Evolutionary conservation across 2,113 vertebrate species (phyloP).

Genomic region (Bungarus multicinctus): DNA sequence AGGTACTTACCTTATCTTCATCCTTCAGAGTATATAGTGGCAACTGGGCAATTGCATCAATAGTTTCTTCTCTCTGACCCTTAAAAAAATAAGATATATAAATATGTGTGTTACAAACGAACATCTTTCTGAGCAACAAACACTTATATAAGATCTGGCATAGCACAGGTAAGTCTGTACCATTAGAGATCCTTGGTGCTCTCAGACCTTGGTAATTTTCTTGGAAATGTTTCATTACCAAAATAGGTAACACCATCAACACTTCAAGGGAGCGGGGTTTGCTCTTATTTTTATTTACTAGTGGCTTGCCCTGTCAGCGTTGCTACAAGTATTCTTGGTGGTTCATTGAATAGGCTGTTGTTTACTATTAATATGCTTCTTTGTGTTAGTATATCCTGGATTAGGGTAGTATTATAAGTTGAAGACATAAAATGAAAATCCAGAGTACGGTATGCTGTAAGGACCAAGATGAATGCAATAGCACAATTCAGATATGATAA

Average conservation of each 20-base stretch:
- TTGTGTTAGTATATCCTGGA: neutral
- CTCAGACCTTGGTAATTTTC: neutral
- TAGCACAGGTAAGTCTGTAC: neutral
- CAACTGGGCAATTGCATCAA: conserved; percentile 76
- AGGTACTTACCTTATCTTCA: conserved; percentile 73
- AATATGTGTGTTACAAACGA: neutral
- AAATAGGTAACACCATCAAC: neutral
- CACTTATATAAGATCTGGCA: neutral
- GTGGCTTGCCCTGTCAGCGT: neutral
- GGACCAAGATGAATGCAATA: neutral
- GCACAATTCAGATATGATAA: neutral
- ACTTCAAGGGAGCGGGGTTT: neutral
- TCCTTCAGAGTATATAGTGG: conserved; percentile 75
- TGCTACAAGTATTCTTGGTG: neutral
- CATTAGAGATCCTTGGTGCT: neutral
- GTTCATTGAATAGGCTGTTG: neutral
- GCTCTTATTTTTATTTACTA: neutral
- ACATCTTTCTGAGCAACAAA: neutral
- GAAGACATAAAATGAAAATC: neutral
- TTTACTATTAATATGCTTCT: neutral
- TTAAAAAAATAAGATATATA: conserved; percentile 51
- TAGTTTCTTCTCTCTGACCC: conserved; percentile 77
- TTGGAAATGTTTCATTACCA: neutral
- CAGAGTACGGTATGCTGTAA: no score
- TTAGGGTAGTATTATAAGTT: neutral